Evolutionary conservation across 2,113 vertebrate species (phyloP).

Genomic region (Rhombomys opimus): DNA sequence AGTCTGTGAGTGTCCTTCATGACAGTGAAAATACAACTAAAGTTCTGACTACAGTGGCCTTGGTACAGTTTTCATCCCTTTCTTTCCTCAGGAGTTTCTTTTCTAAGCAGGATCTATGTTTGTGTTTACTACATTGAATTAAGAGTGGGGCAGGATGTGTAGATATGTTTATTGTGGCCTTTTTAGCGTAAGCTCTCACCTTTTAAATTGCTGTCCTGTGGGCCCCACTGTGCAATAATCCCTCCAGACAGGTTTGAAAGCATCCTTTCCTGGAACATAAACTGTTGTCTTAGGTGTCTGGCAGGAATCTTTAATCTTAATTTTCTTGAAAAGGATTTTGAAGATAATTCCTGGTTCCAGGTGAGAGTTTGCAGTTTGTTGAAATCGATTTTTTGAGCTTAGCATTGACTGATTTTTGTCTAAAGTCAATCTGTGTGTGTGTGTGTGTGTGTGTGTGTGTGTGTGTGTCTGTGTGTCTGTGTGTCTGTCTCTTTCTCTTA

Average conservation of each 20-base stretch:
- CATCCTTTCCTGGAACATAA: conserved; percentile 16
- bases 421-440: background rate
- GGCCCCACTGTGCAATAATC: conserved; percentile 79
- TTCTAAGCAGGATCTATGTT: conserved; percentile 57
- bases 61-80: conserved; percentile 73
- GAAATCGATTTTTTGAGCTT: conserved; percentile 36
- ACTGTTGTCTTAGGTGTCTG: conserved; percentile 28
- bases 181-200: conserved; percentile 66
- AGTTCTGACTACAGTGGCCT: conserved; percentile 73
- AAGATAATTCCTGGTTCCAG: conserved; percentile 42
- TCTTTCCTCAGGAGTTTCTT: conserved; percentile 77
- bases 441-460: too few relatives aligned
- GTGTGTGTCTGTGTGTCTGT: conserved; percentile 42
- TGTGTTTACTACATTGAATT: conserved; percentile 62
- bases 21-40: background rate
- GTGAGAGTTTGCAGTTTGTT: conserved; percentile 60
- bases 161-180: conserved; percentile 76
- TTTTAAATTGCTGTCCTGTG: conserved; percentile 61
- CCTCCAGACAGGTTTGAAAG: conserved; percentile 29
- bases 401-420: conserved; percentile 65
- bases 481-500: conserved; percentile 12
- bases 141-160: conserved; percentile 58
- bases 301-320: conserved; percentile 38
- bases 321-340: conserved; percentile 56
- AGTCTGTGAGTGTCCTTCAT: background rate